These are phyloP conservation scores for Discoglossus pictus DNA, from an alignment of 2,797 vertebrate species.

Conservation along the genomic window DNA sequence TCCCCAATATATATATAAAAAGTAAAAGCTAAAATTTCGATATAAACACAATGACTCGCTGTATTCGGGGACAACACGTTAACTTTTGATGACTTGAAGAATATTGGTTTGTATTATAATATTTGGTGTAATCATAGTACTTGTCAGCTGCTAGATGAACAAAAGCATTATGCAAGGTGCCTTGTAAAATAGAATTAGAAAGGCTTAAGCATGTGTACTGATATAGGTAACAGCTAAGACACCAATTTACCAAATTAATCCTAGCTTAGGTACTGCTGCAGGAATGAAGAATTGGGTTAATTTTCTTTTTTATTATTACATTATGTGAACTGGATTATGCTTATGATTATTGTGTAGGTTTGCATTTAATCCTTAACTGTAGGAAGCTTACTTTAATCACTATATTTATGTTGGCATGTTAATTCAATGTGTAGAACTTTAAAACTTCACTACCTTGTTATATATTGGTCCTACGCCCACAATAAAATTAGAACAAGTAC, in stretches of 20 bases:
- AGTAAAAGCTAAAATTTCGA: too few relatives aligned
- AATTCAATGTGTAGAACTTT: constrained; percentile 68
- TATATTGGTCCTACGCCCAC: constrained; percentile 60
- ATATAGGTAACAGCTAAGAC: constrained; percentile 75
- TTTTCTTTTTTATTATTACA: constrained; percentile 74
- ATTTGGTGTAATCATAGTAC: constrained; percentile 28
- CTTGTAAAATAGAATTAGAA: constrained; percentile 80
- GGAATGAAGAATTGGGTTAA: constrained; percentile 72
- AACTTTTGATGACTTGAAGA: too few relatives aligned
- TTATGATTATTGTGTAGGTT: constrained; percentile 81
- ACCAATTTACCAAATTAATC: constrained; percentile 72
- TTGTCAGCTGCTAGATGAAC: constrained; percentile 55
- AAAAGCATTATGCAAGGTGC: constrained; percentile 77
- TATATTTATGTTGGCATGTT: constrained; percentile 82
- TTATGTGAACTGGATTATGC: constrained; percentile 74
- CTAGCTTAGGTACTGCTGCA: constrained; percentile 74
- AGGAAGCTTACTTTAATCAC: constrained; percentile 73
- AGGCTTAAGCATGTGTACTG: constrained; percentile 74
- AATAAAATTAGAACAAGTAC: constrained; percentile 56
- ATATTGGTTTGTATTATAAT: neutral
- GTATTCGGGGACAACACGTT: too few relatives aligned
- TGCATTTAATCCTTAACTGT: constrained; percentile 75
- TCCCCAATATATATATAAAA: too few relatives aligned
- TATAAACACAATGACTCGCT: too few relatives aligned
- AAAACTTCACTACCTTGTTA: constrained; percentile 60